Evolutionary conservation across 2,797 vertebrate species (phyloP), one percentile per base, ranked within the genome.

Genomic region (Sciurus carolinensis): DNA sequence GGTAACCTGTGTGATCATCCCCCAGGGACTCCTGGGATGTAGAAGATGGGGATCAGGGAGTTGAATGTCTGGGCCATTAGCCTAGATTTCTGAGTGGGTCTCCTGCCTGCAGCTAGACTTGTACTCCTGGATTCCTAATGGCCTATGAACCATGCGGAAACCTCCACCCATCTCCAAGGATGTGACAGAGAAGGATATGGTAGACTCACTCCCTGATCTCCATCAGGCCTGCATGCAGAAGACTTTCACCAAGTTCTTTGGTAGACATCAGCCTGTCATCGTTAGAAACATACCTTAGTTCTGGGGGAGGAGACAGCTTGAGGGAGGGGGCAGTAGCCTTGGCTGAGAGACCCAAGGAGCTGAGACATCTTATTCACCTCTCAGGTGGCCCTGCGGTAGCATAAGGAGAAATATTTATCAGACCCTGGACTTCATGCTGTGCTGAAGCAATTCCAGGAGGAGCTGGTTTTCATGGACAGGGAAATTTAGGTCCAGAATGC

Each of bases 81-180:
- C 18, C 54, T 47, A 18, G 22, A 20, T 36, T 67, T 72, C 57
- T 52, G n/a, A 77, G n/a, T 33, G 47, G 12, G 52, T 24, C 33
- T 47, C 57, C 77, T 2, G 1, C 6, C 33, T 66, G 4, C 87
- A 99, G 99, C 99, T 99, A 95, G 99, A 99, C 89, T 98, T 99
- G 98, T 99, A 98, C 4, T 97, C 98, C 26, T 99, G 99, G 96
- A 84, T 99, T 0, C 99, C 99, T 80, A 99, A 99, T 15, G 99
- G 98, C 1, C 99, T 99, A 0, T 99, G 99, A 94, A 99, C 99
- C 92, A 99, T 99, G 99, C 97, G 98, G 76, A 98, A 97, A 1
- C 98, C 99, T 8, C 98, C 98, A 0, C 99, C 99, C 0, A 67
- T 39, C 0, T 95, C 98, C 95, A 99, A 99, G 94, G 98, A 99